Evolutionary conservation across 2,888 invertebrate genomes (phyloP).

Genomic region (Tenthredo notha): DNA sequence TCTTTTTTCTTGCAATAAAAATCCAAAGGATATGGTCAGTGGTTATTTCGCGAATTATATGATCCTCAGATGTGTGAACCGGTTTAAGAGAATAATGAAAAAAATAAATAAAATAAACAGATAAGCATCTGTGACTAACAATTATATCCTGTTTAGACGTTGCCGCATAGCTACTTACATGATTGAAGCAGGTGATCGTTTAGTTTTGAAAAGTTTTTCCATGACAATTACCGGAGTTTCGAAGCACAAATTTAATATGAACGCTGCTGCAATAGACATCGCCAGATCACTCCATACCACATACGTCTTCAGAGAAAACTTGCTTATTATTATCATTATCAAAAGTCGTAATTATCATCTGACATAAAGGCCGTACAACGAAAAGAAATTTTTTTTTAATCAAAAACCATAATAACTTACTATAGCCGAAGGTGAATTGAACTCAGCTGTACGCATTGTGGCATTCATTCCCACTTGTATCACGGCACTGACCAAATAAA

Average conservation of each 20-base stretch:
- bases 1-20: not conserved
- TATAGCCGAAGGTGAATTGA: slow-evolving; percentile 71
- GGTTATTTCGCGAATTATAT: not conserved
- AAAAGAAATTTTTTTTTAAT: not conserved
- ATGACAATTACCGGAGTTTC: slow-evolving; percentile 58
- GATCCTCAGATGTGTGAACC: not conserved
- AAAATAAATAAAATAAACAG: not conserved
- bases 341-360: not conserved
- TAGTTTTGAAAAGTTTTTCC: slow-evolving; percentile 53
- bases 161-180: slow-evolving; percentile 4
- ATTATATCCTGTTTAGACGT: not conserved
- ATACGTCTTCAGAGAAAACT: not conserved
- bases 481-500: slow-evolving; percentile 73
- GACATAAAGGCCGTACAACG: not conserved
- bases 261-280: slow-evolving; percentile 46
- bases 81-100: not conserved
- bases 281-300: slow-evolving; percentile 53
- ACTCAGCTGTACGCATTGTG: slow-evolving; percentile 66
- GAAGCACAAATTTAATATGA: slow-evolving; percentile 54
- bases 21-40: not conserved
- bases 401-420: slow-evolving; percentile 61
- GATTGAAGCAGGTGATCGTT: not conserved
- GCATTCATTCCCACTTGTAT: slow-evolving; percentile 75
- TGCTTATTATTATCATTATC: not conserved
- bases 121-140: not conserved